A percentile compares a stretch with the other conserved stretches of the same genome.
phyloP scores from a whole-genome alignment of 2,797 vertebrate species.

The Helarctos malayanus region DNA sequence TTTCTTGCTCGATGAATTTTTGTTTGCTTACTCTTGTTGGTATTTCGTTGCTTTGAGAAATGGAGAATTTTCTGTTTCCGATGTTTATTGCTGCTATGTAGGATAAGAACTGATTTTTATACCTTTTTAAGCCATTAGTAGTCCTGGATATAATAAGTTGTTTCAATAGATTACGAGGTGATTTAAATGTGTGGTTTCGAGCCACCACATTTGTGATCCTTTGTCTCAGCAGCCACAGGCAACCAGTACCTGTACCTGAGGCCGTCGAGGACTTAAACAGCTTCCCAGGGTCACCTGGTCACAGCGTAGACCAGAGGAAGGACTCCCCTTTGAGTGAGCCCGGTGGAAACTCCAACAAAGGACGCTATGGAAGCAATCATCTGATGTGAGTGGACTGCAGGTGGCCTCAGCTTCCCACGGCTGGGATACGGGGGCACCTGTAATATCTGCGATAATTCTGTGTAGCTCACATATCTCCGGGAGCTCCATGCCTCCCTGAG shows the following conservation, averaged over 20 bases:
- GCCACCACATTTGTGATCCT: not conserved
- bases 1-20: not conserved
- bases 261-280: not conserved
- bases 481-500: not conserved
- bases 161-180: not conserved
- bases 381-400: too few relatives aligned
- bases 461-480: too few relatives aligned
- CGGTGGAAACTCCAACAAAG: not conserved
- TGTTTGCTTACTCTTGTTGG: not conserved
- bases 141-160: not conserved
- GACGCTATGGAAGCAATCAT: not conserved
- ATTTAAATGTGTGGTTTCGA: not conserved
- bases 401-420: too few relatives aligned
- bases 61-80: not conserved
- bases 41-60: not conserved
- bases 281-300: not conserved
- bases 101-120: not conserved
- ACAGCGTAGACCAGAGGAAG: not conserved
- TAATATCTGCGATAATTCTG: not conserved
- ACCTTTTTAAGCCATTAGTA: not conserved
- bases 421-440: rapidly evolving
- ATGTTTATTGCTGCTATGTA: not conserved
- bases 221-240: not conserved
- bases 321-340: too few relatives aligned
- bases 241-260: not conserved